These are phyloP conservation scores for Scaptodrosophila lebanonensis DNA, from an alignment of 1,140 invertebrate genomes.

Conservation along the genomic window DNA sequence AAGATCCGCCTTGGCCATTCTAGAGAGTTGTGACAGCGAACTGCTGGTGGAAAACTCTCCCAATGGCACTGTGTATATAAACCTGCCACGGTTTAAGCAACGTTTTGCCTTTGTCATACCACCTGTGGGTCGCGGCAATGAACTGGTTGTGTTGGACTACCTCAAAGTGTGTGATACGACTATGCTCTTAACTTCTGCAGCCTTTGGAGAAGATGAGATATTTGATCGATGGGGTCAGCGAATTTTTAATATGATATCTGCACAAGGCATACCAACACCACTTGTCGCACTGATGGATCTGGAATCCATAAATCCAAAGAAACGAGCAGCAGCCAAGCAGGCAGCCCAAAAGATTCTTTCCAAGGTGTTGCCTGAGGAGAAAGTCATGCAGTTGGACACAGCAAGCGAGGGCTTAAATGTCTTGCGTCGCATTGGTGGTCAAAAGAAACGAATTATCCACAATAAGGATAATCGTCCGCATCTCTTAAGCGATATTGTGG, in stretches of 20 bases:
- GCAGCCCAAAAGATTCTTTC: slow-evolving; percentile 85
- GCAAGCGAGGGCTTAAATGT: slow-evolving; percentile 87
- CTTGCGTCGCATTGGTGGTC: slow-evolving; percentile 87
- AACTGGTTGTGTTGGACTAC: slow-evolving; percentile 87
- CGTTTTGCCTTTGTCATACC: slow-evolving; percentile 88
- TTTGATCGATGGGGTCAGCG: slow-evolving; percentile 88
- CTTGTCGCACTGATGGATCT: slow-evolving; percentile 87
- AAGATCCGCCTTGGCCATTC: slow-evolving; percentile 81
- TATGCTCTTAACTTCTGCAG: slow-evolving; percentile 85
- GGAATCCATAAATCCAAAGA: slow-evolving; percentile 84
- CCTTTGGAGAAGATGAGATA: slow-evolving; percentile 78
- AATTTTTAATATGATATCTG: slow-evolving; percentile 84
- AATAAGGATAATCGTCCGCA: slow-evolving; percentile 88
- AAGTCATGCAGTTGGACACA: slow-evolving; percentile 87
- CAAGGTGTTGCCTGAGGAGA: slow-evolving; percentile 90
- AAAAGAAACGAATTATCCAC: slow-evolving; percentile 86
- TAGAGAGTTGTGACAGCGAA: slow-evolving; percentile 85
- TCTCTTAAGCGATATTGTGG: slow-evolving; percentile 87
- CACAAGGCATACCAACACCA: slow-evolving; percentile 90
- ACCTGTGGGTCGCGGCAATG: slow-evolving; percentile 81
- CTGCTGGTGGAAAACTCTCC: slow-evolving; percentile 80
- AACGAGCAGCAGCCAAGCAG: slow-evolving; percentile 86
- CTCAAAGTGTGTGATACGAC: slow-evolving; percentile 91
- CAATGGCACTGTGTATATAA: slow-evolving; percentile 84
- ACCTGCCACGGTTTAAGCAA: slow-evolving; percentile 89